phyloP scores from a whole-genome alignment of 1,140 invertebrate species.

The Daktulosphaira vitifoliae region DNA sequence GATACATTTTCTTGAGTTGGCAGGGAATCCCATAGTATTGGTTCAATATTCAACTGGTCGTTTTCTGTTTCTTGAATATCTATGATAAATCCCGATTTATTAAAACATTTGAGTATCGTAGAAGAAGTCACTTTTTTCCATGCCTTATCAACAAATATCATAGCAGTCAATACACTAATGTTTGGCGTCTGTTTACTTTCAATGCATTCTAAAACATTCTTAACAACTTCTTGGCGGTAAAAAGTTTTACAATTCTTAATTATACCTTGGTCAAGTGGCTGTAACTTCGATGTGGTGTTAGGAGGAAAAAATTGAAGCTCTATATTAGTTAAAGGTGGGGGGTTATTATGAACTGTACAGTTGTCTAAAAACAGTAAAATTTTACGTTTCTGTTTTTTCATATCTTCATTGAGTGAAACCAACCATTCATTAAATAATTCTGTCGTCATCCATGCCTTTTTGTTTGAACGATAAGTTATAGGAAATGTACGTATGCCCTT shows the following conservation, averaged over 20 bases:
- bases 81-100: slow-evolving; percentile 9
- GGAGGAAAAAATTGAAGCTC: slow-evolving; percentile 43
- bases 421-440: background rate
- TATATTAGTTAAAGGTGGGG: slow-evolving; percentile 37
- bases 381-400: background rate
- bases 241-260: slow-evolving; percentile 43
- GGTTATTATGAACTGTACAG: slow-evolving; percentile 40
- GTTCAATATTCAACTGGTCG: slow-evolving; percentile 1
- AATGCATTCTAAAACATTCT: slow-evolving; percentile 2
- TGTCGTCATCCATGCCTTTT: background rate
- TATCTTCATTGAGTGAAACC: too few species aligned
- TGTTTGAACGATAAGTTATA: slow-evolving; percentile 10
- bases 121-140: slow-evolving; percentile 1
- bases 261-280: slow-evolving; percentile 47
- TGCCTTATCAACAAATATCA: slow-evolving; percentile 10
- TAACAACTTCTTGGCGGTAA: slow-evolving; percentile 15
- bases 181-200: slow-evolving; percentile 1
- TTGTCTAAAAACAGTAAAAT: slow-evolving; percentile 44
- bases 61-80: slow-evolving; percentile 3
- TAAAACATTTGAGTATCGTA: background rate
- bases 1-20: background rate
- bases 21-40: background rate
- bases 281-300: slow-evolving; percentile 45
- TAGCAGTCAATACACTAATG: slow-evolving; percentile 9
- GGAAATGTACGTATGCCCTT: slow-evolving; percentile 40